These are phyloP conservation scores for Agrotis clavis DNA, from an alignment of 2,888 invertebrate genomes.

Conservation along the genomic window DNA sequence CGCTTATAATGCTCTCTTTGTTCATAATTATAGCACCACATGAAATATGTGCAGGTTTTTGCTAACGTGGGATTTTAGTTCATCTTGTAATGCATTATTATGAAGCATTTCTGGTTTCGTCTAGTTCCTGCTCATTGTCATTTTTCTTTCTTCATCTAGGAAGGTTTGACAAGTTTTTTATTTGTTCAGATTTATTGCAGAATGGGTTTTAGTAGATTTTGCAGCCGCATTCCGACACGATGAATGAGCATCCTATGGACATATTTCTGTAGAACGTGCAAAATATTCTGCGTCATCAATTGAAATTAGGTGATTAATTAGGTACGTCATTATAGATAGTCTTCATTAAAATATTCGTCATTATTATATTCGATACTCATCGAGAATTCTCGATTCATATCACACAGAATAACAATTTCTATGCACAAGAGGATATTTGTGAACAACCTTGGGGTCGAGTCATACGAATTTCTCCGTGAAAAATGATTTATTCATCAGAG, in stretches of 20 bases:
- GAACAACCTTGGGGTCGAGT: conserved; percentile 62
- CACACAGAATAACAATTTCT: conserved; percentile 64
- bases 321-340: background rate
- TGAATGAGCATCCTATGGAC: background rate
- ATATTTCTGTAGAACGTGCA: background rate
- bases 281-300: background rate
- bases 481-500: conserved; percentile 73
- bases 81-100: conserved; percentile 59
- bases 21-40: conserved; percentile 54
- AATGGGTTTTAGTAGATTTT: conserved; percentile 29
- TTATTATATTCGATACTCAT: conserved; percentile 19
- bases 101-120: conserved; percentile 63
- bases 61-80: conserved; percentile 64
- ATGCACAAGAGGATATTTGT: conserved; percentile 62
- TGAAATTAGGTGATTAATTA: background rate
- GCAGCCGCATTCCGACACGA: conserved; percentile 4
- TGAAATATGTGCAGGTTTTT: conserved; percentile 61
- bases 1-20: conserved; percentile 60
- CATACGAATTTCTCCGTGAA: conserved; percentile 64
- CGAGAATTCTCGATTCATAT: conserved; percentile 58
- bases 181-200: conserved; percentile 31
- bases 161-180: conserved; percentile 49
- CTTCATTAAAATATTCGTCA: conserved; percentile 16
- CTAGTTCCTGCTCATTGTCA: conserved; percentile 65
- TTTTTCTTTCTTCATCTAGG: conserved; percentile 50